Evolutionary conservation across 2,113 vertebrate genomes (phyloP).

Genomic region (Panurus biarmicus): DNA sequence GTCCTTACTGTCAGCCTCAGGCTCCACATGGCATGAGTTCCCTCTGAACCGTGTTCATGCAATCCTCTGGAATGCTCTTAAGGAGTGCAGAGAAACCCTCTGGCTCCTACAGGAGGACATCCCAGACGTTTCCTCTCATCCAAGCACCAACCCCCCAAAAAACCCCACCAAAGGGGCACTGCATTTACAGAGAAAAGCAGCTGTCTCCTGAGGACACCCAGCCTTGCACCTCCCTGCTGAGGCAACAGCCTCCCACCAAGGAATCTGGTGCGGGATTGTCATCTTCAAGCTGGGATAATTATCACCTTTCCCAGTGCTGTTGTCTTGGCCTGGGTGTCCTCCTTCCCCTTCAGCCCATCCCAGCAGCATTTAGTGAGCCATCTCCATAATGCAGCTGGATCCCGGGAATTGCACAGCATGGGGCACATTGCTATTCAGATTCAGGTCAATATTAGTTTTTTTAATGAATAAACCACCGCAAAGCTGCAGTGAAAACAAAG

Average conservation of each 20-base stretch:
- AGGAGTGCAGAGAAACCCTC: not conserved
- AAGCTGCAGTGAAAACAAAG: not conserved
- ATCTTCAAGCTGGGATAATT: not conserved
- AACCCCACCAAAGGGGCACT: not conserved
- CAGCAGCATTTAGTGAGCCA: not conserved
- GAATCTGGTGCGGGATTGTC: not conserved
- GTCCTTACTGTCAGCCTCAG: not conserved
- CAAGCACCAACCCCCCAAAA: not conserved
- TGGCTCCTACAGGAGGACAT: not conserved
- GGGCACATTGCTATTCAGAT: not conserved
- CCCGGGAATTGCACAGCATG: accelerated
- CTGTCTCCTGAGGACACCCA: not conserved
- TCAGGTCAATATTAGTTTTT: not conserved
- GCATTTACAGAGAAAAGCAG: not conserved
- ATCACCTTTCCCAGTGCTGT: not conserved
- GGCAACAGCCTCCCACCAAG: not conserved
- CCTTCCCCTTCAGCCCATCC: not conserved
- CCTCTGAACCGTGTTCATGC: not conserved
- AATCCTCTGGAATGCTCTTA: not conserved
- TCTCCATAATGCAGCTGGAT: not conserved
- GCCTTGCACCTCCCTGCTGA: not conserved
- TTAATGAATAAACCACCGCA: not conserved
- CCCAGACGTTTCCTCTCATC: not conserved
- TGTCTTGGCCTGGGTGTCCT: not conserved
- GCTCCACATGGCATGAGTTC: not conserved